Base-by-base conservation (phyloP, 2,888 invertebrate species). In the Muschampia plurimacula region DNA sequence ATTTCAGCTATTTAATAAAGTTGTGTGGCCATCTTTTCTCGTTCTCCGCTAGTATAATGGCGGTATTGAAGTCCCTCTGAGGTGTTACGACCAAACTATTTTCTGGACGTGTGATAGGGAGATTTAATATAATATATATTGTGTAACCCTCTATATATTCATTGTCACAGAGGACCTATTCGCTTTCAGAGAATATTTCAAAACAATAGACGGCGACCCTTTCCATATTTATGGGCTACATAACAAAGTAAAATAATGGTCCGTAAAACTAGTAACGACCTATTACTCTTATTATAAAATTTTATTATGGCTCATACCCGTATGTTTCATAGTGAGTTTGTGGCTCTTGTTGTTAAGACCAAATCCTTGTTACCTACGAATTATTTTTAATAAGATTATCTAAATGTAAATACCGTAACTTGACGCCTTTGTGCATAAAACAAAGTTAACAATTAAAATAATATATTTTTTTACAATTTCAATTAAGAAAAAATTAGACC, bases 231-330 rank as follows among this genome's bases (percentile, higher is more conserved):
- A 71, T 66, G 39, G 71, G 49, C n/a, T 59, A 66, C 22, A 39
- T 22, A 60, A 71, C 52, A 60, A 66, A 60, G 60, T 52, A 60
- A 71, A 60, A 71, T 71, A 71, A 71, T 66, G 66, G 41, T 49
- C 28, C 49, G 66, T 71, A 66, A 71, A 71, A 65, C 57, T 60
- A 49, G 66, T 49, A 59, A 71, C 71, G 59, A 59, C 66, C 66
- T 71, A 70, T 70, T 71, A 60, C 71, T 59, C 66, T 71, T 39
- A 71, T 71, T 66, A 71, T 71, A 66, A 71, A 71, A 36, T 71
- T 66, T 71, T 66, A 71, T 66, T 71, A 66, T 39, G 36, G 15
- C 15, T 60, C 36, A 12, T 44, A 63, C 32, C 46, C 36, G 15
- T 44, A 44, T 63, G 41, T 44, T 44, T 44, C 44, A 22, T n/a